Evolutionary conservation across 1,140 invertebrate genomes (phyloP), one percentile per base, ranked within the genome.

Genomic region (Rhyacophila brunnea): DNA sequence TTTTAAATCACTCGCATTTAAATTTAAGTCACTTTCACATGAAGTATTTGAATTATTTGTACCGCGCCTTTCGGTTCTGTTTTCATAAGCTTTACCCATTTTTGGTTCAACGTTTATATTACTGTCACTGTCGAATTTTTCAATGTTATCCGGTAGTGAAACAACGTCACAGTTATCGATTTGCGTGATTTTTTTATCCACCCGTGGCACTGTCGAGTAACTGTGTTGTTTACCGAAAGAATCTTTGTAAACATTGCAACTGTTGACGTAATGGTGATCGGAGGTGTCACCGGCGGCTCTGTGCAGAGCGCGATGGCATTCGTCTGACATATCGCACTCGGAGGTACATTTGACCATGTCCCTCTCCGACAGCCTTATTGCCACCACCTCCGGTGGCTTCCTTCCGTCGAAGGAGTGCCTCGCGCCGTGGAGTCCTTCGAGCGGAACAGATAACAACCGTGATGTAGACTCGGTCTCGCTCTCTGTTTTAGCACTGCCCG

Each of bases 301-400:
- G 34, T 19, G 19, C 15, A 65, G 38, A 1, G 49, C 17, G 9
- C 54, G 35, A 43, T 65, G 63, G 15, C 63, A 65, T n/a, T 65
- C 63, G 45, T 65, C 63, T 38, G 44, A 7, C 48, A 49, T 28
- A 45, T 65, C 63, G 40, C 63, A 65, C 35, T 65, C 63, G 36
- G 63, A 65, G 11, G 63, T 65, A 50, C 63, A 65, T 13, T 44
- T 59, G n/a, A 53, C 42, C 32, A 43, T 47, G 46, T 49, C 54
- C 18, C 46, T 67, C 48, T 72, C 69, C 15, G 73, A 73, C 34
- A 73, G 73, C 68, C 76, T 74, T 66, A 42, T 46, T 18, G 23
- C 34, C 35, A 19, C 34, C 75, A 74, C 51, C 70, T 73, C 62
- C 71, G 71, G 66, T 76, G 73, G 68, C 64, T 66, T 68, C 68